Evolutionary conservation across 64 coral and sea anemone species (phyloP).

Genomic region (Pachyseris speciosa): DNA sequence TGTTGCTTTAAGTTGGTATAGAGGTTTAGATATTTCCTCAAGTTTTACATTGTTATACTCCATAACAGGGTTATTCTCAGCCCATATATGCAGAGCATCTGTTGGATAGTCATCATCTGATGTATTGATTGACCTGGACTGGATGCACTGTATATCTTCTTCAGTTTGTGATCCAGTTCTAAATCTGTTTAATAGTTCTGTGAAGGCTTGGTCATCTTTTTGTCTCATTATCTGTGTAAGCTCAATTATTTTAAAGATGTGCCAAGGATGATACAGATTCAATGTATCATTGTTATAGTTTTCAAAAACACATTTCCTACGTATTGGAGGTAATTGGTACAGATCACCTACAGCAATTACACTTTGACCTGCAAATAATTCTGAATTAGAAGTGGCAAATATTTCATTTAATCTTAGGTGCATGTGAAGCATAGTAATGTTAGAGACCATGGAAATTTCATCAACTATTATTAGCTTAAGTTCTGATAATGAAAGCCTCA

Average conservation of each 20-base stretch:
- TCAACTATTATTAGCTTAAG: conserved; percentile 9
- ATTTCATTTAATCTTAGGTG: conserved; percentile 58
- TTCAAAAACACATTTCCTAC: conserved; percentile 46
- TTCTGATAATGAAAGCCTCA: conserved; percentile 31
- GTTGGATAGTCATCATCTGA: conserved; percentile 19
- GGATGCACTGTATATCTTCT: conserved; percentile 21
- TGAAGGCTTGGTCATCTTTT: conserved; percentile 68
- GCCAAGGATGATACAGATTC: conserved; percentile 58
- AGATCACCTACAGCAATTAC: conserved; percentile 54
- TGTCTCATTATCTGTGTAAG: conserved; percentile 42
- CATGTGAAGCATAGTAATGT: background rate
- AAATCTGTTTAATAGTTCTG: conserved; percentile 31
- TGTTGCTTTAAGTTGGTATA: too few species aligned
- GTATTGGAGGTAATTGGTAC: conserved; percentile 43
- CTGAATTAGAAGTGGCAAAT: conserved; percentile 50
- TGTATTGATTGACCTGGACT: conserved; percentile 23
- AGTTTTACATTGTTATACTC: too few species aligned
- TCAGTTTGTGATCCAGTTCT: conserved; percentile 37
- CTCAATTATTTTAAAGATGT: conserved; percentile 56
- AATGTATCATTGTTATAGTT: conserved; percentile 60
- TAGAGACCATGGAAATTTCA: background rate
- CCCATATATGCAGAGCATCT: conserved; percentile 37
- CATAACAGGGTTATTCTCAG: too few species aligned
- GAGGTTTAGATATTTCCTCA: too few species aligned
- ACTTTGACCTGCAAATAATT: conserved; percentile 59